Evolutionary conservation across 2,797 vertebrate species (phyloP).

Genomic region (Pteropus rufus): DNA sequence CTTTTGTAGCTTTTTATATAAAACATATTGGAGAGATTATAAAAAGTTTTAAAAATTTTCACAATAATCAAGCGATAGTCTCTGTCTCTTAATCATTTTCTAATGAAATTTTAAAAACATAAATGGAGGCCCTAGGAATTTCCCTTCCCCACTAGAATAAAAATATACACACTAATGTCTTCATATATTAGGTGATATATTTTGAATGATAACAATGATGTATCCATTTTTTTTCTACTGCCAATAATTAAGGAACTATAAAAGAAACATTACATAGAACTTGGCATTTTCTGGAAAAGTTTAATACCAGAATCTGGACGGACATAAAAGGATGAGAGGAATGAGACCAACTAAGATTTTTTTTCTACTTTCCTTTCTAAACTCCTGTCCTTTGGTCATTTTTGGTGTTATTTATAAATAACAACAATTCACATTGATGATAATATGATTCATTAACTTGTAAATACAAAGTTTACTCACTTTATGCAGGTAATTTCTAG

Average conservation of each 20-base stretch:
- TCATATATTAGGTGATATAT: background rate
- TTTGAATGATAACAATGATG: conserved; percentile 34
- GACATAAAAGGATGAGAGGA: background rate
- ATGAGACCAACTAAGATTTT: background rate
- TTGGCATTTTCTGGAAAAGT: background rate
- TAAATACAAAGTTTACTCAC: background rate
- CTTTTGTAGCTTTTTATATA: background rate
- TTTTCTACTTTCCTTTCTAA: background rate
- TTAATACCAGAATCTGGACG: background rate
- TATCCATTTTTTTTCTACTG: background rate
- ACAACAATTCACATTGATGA: background rate
- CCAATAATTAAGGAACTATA: background rate
- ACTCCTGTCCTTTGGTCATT: background rate
- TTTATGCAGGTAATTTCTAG: background rate
- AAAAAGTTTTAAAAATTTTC: background rate
- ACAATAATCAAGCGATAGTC: conserved; percentile 4
- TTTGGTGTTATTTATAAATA: background rate
- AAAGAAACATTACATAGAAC: background rate
- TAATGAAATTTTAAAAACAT: conserved; percentile 37
- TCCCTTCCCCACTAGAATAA: background rate
- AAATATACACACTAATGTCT: background rate
- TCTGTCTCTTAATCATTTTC: background rate
- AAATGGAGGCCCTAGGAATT: background rate
- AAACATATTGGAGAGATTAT: background rate
- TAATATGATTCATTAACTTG: background rate